phyloP scores from a whole-genome alignment of 2,797 vertebrate species.

The Hipposideros larvatus region DNA sequence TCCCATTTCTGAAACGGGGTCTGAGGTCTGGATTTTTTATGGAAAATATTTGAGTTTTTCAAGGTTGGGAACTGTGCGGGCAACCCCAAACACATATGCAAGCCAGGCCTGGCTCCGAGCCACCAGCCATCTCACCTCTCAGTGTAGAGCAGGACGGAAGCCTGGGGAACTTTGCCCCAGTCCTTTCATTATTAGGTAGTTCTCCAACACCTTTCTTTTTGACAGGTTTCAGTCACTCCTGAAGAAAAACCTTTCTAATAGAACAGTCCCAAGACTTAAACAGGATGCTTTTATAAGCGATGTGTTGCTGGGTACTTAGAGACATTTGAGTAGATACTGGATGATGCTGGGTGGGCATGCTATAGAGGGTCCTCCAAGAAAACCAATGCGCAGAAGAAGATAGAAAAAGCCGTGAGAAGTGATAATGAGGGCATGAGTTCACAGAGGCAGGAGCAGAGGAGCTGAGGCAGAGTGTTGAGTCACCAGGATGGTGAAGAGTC shows the following conservation, averaged over 20 bases:
- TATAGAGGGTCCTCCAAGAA: neutral
- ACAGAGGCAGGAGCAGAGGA: neutral
- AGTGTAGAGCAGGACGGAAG: neutral
- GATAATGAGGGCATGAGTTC: neutral
- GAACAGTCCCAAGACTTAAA: neutral
- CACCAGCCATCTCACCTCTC: neutral
- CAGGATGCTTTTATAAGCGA: neutral
- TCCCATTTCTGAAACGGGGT: neutral
- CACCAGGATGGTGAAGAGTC: neutral
- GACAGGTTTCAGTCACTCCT: neutral
- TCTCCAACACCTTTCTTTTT: neutral
- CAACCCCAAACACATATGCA: neutral
- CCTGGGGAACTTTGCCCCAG: neutral
- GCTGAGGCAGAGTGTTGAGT: neutral
- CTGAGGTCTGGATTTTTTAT: neutral
- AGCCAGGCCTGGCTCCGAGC: neutral
- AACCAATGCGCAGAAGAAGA: neutral
- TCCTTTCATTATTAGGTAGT: neutral
- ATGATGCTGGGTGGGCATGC: neutral
- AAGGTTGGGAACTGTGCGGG: neutral
- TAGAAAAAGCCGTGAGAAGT: neutral
- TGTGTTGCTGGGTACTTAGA: neutral
- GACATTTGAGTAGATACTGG: neutral
- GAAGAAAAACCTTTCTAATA: neutral
- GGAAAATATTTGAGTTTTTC: neutral